These are phyloP conservation scores for Ectropis grisescens DNA, from an alignment of 1,140 invertebrate species.

Conservation along the genomic window DNA sequence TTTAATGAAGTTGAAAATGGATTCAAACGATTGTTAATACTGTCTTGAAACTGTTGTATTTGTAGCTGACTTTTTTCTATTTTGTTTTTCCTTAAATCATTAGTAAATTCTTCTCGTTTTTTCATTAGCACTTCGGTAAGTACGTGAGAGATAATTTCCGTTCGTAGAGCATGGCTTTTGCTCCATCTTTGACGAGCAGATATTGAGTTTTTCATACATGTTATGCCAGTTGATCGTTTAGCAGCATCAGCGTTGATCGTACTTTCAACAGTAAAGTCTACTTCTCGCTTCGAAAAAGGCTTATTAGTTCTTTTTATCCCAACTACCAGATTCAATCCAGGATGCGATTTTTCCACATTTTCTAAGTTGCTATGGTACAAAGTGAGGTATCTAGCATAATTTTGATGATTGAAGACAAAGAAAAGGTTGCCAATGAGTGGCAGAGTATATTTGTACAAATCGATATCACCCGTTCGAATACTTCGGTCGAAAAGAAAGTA, in stretches of 20 bases:
- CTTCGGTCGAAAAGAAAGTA: too few species aligned
- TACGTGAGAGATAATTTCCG: conserved; percentile 17
- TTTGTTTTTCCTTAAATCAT: conserved; percentile 9
- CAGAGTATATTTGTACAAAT: too few species aligned
- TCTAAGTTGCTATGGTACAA: too few species aligned
- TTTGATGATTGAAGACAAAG: background rate
- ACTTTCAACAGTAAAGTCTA: conserved; percentile 28
- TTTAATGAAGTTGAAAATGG: conserved; percentile 19
- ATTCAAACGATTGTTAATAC: conserved; percentile 18
- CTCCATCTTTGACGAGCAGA: conserved; percentile 21
- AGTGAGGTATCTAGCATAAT: too few species aligned
- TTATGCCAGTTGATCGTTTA: conserved; percentile 17
- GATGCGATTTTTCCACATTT: too few species aligned
- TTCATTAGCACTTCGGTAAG: conserved; percentile 14
- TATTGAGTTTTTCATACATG: conserved; percentile 22
- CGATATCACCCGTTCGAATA: too few species aligned
- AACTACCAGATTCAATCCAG: too few species aligned
- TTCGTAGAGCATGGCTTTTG: conserved; percentile 16
- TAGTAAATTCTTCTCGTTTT: conserved; percentile 15
- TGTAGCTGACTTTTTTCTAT: conserved; percentile 11
- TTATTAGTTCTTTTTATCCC: conserved; percentile 10
- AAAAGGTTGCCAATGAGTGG: background rate
- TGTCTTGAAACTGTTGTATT: conserved; percentile 20
- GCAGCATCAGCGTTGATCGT: conserved; percentile 32
- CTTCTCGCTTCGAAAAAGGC: conserved; percentile 21